phyloP scores from a whole-genome alignment of 2,888 invertebrate genomes.

The Mythimna vitellina region DNA sequence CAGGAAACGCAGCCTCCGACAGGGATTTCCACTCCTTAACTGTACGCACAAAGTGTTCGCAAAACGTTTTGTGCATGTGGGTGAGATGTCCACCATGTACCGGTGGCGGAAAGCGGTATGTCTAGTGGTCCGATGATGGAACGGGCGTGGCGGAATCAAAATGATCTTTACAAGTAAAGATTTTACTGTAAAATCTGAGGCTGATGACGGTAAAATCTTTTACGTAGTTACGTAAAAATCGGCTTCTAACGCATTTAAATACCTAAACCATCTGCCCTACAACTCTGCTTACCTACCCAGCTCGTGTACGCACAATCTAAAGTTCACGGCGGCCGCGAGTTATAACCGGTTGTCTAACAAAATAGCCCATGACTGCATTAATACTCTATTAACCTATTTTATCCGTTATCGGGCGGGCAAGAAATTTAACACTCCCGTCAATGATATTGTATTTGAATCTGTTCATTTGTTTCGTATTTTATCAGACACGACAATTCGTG shows the following conservation, averaged over 20 bases:
- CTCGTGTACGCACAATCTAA: constrained; percentile 36
- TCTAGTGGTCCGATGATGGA: too few species aligned
- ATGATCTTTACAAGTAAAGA: too few species aligned
- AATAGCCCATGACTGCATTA: constrained; percentile 59
- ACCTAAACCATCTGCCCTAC: background rate
- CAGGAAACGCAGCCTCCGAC: too few species aligned
- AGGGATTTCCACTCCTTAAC: too few species aligned
- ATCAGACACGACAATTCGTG: background rate
- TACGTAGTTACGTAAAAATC: background rate
- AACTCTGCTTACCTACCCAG: background rate
- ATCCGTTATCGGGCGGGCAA: constrained; percentile 60
- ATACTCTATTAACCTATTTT: constrained; percentile 73
- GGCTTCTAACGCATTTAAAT: background rate
- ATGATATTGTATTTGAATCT: constrained; percentile 43
- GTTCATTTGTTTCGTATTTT: constrained; percentile 8
- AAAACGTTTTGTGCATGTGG: too few species aligned
- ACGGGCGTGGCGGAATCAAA: too few species aligned
- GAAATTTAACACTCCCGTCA: constrained; percentile 58
- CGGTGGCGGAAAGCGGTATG: too few species aligned
- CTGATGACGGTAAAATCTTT: too few species aligned
- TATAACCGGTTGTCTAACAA: constrained; percentile 53
- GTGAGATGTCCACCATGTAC: too few species aligned
- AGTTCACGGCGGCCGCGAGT: constrained; percentile 52
- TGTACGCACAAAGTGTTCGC: too few species aligned
- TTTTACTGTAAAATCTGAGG: background rate